Percentiles rank a stretch among this genome's conserved stretches.
These are phyloP conservation scores for Xylota sylvarum DNA, from an alignment of 2,888 invertebrate species.

Conservation along the genomic window DNA sequence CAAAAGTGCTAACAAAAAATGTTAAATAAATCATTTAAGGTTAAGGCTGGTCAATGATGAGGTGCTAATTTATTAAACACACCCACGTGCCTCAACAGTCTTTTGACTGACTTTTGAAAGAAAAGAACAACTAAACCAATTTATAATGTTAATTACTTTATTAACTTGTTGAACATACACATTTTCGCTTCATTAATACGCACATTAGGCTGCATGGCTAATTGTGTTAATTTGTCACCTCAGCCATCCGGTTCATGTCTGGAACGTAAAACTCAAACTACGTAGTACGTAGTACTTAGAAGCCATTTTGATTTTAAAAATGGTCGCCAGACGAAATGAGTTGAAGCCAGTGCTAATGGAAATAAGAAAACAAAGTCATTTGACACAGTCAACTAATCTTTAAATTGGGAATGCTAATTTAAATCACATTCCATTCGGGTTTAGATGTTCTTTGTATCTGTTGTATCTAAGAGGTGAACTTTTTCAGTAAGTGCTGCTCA, in stretches of 20 bases:
- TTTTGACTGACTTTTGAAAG: neutral
- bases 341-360: neutral
- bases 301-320: neutral
- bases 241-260: neutral
- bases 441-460: too few species aligned
- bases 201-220: neutral
- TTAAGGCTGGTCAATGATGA: neutral
- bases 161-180: neutral
- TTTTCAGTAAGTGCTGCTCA: too few species aligned
- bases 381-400: neutral
- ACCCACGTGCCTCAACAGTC: neutral
- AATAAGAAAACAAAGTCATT: neutral
- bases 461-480: too few species aligned
- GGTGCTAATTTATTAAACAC: neutral
- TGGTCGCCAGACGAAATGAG: neutral
- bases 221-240: slow-evolving; percentile 1
- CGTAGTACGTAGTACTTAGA: neutral
- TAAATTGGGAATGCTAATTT: neutral
- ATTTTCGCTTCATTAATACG: neutral
- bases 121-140: neutral
- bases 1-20: neutral
- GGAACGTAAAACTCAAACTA: neutral
- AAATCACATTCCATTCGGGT: neutral
- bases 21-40: neutral
- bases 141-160: neutral